phyloP scores from a whole-genome alignment of 1,140 invertebrate species.

The Globodera ellingtonae region DNA sequence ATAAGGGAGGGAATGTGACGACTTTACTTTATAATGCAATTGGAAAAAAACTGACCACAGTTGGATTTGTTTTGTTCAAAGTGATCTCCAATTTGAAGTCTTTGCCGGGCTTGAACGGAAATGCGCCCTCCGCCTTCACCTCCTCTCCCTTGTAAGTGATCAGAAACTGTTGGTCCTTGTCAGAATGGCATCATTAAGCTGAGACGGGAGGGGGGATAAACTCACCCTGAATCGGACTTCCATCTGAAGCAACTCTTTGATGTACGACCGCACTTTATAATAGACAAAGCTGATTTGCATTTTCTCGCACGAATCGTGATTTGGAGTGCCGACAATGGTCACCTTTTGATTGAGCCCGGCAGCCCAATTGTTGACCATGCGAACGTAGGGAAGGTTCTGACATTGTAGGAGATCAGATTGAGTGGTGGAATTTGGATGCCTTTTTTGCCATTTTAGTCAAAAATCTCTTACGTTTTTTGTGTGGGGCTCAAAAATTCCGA shows the following conservation, averaged over 20 bases:
- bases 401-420: not conserved
- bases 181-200: not conserved
- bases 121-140: not conserved
- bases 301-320: not conserved
- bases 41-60: not conserved
- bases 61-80: not conserved
- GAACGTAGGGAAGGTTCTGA: not conserved
- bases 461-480: not conserved
- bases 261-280: not conserved
- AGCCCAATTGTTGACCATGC: not conserved
- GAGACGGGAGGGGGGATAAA: not conserved
- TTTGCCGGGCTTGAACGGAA: slow-evolving; percentile 3
- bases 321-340: not conserved
- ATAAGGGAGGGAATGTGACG: not conserved
- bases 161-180: not conserved
- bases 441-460: not conserved
- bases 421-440: not conserved
- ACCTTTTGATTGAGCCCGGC: not conserved
- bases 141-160: not conserved
- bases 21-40: not conserved
- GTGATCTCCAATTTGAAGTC: not conserved
- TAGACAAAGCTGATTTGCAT: slow-evolving; percentile 3
- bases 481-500: slow-evolving; percentile 1
- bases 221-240: not conserved
- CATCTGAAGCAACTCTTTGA: not conserved